These are phyloP conservation scores for Aldrovandia affinis DNA, from an alignment of 2,797 vertebrate species.

Conservation along the genomic window DNA sequence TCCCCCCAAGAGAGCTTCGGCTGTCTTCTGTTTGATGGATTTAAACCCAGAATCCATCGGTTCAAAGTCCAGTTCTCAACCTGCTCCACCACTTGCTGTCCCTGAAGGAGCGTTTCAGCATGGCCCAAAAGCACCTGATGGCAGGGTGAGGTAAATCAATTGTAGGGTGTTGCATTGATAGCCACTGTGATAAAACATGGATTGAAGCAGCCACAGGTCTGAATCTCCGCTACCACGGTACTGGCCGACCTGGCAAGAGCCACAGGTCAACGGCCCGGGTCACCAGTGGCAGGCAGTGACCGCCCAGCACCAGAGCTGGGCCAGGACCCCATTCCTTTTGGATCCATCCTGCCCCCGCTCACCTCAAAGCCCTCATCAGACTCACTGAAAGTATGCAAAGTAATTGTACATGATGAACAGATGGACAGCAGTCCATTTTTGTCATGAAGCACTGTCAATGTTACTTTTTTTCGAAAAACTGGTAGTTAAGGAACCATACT, in stretches of 20 bases:
- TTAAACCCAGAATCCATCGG: not conserved
- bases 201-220: not conserved
- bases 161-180: not conserved
- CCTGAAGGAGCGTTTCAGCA: not conserved
- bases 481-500: not conserved
- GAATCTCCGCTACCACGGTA: not conserved
- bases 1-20: not conserved
- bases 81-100: not conserved
- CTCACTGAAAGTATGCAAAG: not conserved
- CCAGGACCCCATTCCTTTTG: not conserved
- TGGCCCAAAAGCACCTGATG: not conserved
- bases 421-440: not conserved
- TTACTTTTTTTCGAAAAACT: not conserved
- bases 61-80: not conserved
- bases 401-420: not conserved
- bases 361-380: not conserved
- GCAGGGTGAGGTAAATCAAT: conserved; percentile 4
- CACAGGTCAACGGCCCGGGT: not conserved
- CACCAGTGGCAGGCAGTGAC: not conserved
- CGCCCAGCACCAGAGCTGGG: not conserved
- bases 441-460: not conserved
- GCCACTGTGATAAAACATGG: not conserved
- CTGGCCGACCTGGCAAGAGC: not conserved
- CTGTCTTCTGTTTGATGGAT: not conserved
- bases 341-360: not conserved